Evolutionary conservation across 2,797 vertebrate species (phyloP).

Genomic region (Austrolebias charrua): DNA sequence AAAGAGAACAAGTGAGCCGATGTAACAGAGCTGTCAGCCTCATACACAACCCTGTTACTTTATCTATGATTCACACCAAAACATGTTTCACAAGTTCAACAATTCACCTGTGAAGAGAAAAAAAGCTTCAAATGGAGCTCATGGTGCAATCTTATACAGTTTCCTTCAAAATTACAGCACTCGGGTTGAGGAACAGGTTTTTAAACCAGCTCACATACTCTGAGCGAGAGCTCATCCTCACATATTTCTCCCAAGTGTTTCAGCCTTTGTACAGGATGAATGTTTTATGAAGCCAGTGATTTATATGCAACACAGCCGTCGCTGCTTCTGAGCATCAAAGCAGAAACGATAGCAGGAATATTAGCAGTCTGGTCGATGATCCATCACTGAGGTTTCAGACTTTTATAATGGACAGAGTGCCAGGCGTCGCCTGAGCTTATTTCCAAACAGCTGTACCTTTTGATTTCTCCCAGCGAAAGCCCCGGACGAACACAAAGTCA

Average conservation of each 20-base stretch:
- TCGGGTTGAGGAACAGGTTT: slow-evolving; percentile 14
- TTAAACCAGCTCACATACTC: slow-evolving; percentile 12
- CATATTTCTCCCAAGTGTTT: slow-evolving; percentile 20
- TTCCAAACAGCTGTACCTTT: slow-evolving; percentile 22
- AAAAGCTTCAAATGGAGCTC: slow-evolving; percentile 7
- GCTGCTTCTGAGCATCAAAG: slow-evolving; percentile 30
- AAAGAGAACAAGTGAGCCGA: slow-evolving; percentile 12
- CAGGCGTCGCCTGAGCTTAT: slow-evolving; percentile 7
- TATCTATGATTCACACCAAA: not conserved
- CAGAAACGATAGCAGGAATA: slow-evolving; percentile 5
- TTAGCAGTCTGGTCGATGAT: slow-evolving; percentile 13
- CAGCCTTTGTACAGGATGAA: slow-evolving; percentile 29
- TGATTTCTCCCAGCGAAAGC: slow-evolving; percentile 17
- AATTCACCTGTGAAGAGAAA: slow-evolving; percentile 5
- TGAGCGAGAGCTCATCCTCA: slow-evolving; percentile 18
- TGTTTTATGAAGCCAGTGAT: slow-evolving; percentile 42
- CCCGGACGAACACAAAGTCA: slow-evolving; percentile 12
- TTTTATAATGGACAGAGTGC: not conserved
- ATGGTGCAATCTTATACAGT: not conserved
- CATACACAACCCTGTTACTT: slow-evolving; percentile 6
- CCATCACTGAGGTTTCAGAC: slow-evolving; percentile 6
- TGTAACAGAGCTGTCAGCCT: slow-evolving; percentile 15
- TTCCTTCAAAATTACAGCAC: slow-evolving; percentile 19
- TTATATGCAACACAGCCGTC: slow-evolving; percentile 38
- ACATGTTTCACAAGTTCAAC: slow-evolving; percentile 3